Conservation (phyloP, 2,888 invertebrate genomes). For the Orchestes rusci region DNA sequence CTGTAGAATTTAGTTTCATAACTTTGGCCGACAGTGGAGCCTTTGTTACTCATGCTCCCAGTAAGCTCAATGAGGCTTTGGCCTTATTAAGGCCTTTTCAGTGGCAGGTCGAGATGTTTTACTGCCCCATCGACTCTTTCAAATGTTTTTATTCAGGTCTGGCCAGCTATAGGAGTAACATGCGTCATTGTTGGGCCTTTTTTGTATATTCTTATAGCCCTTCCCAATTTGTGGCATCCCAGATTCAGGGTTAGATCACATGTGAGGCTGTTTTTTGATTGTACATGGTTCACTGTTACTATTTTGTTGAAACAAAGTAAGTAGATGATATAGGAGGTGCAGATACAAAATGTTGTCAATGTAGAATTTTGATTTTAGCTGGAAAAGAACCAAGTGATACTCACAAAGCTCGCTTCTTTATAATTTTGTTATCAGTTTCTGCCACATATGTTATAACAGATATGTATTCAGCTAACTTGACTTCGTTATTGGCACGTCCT, state of each 20-base stretch:
- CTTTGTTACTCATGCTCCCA: conserved; percentile 68
- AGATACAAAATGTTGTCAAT: not conserved
- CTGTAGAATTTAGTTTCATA: conserved; percentile 68
- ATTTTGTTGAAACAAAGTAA: conserved; percentile 66
- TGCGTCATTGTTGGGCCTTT: conserved; percentile 61
- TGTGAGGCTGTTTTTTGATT: conserved; percentile 48
- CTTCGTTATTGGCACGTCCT: conserved; percentile 65
- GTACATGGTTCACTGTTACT: conserved; percentile 67
- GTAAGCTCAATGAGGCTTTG: conserved; percentile 63
- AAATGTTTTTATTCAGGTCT: conserved; percentile 54
- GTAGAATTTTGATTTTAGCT: conserved; percentile 39
- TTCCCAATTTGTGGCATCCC: conserved; percentile 53
- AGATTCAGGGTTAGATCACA: conserved; percentile 38
- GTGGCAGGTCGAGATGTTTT: conserved; percentile 64
- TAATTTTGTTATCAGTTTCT: conserved; percentile 62
- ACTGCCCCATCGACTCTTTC: too few relatives aligned
- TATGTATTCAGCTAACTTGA: conserved; percentile 71
- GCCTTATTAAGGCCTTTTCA: conserved; percentile 68
- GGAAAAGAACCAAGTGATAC: conserved; percentile 56
- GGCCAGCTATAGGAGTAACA: conserved; percentile 63
- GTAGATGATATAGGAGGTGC: conserved; percentile 27
- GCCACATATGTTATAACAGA: conserved; percentile 72
- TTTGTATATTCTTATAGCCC: conserved; percentile 59
- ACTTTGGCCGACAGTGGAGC: conserved; percentile 72
- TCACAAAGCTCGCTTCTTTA: conserved; percentile 61